Evolutionary conservation across 1,140 invertebrate genomes (phyloP).

Genomic region (Reticulitermes speratus): DNA sequence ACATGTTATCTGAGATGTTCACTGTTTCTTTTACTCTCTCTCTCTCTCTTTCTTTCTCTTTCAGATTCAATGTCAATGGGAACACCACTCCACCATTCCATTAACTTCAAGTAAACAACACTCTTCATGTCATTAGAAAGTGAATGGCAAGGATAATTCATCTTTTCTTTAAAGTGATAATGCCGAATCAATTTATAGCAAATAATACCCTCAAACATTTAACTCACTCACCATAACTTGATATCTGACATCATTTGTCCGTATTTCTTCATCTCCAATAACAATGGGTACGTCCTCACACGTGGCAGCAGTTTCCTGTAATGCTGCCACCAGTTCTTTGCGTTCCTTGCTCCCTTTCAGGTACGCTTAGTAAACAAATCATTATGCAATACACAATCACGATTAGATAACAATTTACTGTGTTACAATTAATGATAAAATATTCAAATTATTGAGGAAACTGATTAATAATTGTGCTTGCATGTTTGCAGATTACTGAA

Average conservation of each 20-base stretch:
- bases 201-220: no score
- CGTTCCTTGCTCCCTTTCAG: conserved; percentile 81
- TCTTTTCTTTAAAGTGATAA: no score
- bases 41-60: no score
- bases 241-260: conserved; percentile 70
- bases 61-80: no score
- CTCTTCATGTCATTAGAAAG: no score
- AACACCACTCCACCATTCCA: no score
- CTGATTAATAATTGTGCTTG: not conserved
- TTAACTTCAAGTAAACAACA: no score
- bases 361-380: conserved; percentile 56
- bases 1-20: no score
- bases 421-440: not conserved
- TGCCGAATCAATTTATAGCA: no score
- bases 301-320: conserved; percentile 64
- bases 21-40: no score
- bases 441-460: conserved; percentile 1
- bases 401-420: not conserved
- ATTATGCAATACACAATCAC: conserved; percentile 2
- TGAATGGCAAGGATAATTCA: no score
- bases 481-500: not conserved
- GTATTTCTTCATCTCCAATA: conserved; percentile 85
- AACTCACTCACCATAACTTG: conserved; percentile 64
- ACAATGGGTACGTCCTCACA: conserved; percentile 88
- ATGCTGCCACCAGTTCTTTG: conserved; percentile 66